These are phyloP conservation scores for Melanitta fusca DNA, from an alignment of 2,797 vertebrate species.

Conservation along the genomic window DNA sequence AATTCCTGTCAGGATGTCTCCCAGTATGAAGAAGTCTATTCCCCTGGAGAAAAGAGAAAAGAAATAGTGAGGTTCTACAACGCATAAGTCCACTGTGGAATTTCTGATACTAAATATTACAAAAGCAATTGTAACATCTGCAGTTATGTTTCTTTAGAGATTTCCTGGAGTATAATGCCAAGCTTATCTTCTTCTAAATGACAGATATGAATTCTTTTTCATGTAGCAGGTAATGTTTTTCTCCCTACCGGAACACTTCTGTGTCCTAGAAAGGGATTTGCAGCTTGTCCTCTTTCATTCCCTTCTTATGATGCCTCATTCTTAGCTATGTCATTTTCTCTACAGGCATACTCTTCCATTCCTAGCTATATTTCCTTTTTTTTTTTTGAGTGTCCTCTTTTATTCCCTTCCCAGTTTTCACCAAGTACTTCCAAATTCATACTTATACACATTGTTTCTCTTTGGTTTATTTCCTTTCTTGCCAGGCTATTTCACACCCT, in stretches of 20 bases:
- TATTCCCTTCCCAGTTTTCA: background rate
- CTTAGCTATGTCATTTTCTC: background rate
- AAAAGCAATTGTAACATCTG: background rate
- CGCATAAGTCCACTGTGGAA: background rate
- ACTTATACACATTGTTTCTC: background rate
- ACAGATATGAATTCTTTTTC: background rate
- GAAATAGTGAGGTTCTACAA: background rate
- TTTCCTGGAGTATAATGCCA: background rate
- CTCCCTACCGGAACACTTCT: background rate
- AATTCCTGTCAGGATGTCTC: background rate
- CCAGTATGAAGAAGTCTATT: background rate
- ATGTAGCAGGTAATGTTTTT: background rate
- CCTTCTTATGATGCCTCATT: background rate
- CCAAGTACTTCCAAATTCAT: background rate
- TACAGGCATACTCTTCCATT: background rate
- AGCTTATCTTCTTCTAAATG: background rate
- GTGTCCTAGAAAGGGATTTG: background rate
- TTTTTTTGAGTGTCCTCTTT: background rate
- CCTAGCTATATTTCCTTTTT: background rate
- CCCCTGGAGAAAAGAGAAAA: background rate
- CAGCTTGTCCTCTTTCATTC: background rate
- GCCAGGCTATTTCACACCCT: background rate
- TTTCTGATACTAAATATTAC: background rate
- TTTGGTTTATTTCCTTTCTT: background rate
- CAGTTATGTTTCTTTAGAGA: background rate